Conservation (phyloP, 2,888 invertebrate genomes). For the Drosophila anomelani region DNA sequence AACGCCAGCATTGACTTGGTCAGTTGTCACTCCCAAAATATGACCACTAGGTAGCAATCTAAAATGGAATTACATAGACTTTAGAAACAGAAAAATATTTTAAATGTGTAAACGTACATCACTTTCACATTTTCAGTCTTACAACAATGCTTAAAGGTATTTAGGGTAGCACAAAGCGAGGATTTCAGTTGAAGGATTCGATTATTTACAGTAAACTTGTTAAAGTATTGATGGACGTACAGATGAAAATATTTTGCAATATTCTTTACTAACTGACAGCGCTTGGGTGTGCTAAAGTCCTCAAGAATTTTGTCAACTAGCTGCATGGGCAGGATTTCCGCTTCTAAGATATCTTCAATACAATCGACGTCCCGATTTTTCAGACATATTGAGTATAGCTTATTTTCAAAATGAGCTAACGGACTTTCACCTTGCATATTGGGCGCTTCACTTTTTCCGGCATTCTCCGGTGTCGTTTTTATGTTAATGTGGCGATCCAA, state of each 20-base stretch:
- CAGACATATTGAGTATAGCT: slow-evolving; percentile 27
- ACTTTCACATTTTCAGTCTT: slow-evolving; percentile 32
- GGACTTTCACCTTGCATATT: slow-evolving; percentile 1
- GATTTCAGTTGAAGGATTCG: slow-evolving; percentile 17
- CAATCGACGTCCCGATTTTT: slow-evolving; percentile 18
- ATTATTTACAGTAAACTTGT: not conserved
- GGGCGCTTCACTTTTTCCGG: not conserved
- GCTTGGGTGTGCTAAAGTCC: slow-evolving; percentile 32
- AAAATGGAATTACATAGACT: slow-evolving; percentile 16
- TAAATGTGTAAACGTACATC: slow-evolving; percentile 49
- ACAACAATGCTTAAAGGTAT: slow-evolving; percentile 23
- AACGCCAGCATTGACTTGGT: slow-evolving; percentile 34
- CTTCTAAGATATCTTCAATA: slow-evolving; percentile 10
- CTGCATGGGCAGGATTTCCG: not conserved
- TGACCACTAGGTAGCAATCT: slow-evolving; percentile 33
- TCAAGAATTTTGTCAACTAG: slow-evolving; percentile 15
- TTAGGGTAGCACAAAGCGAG: slow-evolving; percentile 25
- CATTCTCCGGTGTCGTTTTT: not conserved
- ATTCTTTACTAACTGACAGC: slow-evolving; percentile 26
- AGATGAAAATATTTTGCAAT: slow-evolving; percentile 31
- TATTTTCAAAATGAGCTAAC: slow-evolving; percentile 27
- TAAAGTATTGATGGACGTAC: slow-evolving; percentile 42
- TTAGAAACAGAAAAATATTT: not conserved
- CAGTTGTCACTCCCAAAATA: slow-evolving; percentile 35
- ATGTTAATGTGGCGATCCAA: slow-evolving; percentile 27